A percentile compares a stretch with the other conserved stretches of the same genome.
Conservation (phyloP, 2,888 invertebrate species). For the Protophormia terraenovae region DNA sequence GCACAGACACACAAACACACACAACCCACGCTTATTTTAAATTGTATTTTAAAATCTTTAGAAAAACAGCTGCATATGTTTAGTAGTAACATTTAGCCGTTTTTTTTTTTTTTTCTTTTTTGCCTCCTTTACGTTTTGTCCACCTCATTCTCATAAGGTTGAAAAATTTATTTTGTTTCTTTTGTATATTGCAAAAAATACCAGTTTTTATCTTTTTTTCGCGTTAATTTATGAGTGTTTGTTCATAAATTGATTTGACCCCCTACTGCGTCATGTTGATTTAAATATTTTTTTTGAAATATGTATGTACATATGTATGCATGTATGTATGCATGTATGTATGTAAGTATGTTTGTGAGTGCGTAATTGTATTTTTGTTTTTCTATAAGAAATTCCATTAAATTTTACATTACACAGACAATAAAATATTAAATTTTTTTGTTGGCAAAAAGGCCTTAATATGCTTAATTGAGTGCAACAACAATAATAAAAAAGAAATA, state of each 20-base stretch:
- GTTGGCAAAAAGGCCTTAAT: slow-evolving; percentile 10
- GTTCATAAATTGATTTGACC: slow-evolving; percentile 66
- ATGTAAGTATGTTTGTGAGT: slow-evolving; percentile 12
- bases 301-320: background rate
- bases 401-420: background rate
- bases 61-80: slow-evolving; percentile 14
- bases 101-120: too few species aligned
- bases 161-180: background rate
- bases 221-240: slow-evolving; percentile 39
- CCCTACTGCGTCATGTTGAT: slow-evolving; percentile 64
- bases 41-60: background rate
- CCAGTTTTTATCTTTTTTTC: slow-evolving; percentile 23
- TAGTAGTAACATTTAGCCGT: background rate
- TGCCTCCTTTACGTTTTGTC: slow-evolving; percentile 5
- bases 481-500: background rate
- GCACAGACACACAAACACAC: background rate
- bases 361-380: slow-evolving; percentile 33
- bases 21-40: slow-evolving; percentile 29
- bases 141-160: background rate
- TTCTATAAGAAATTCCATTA: slow-evolving; percentile 26
- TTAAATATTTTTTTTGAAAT: background rate
- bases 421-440: background rate
- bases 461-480: slow-evolving; percentile 33
- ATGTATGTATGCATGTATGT: slow-evolving; percentile 19
- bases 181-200: slow-evolving; percentile 27